phyloP scores from a whole-genome alignment of 1,140 invertebrate species.

The Brachionus angularis region DNA sequence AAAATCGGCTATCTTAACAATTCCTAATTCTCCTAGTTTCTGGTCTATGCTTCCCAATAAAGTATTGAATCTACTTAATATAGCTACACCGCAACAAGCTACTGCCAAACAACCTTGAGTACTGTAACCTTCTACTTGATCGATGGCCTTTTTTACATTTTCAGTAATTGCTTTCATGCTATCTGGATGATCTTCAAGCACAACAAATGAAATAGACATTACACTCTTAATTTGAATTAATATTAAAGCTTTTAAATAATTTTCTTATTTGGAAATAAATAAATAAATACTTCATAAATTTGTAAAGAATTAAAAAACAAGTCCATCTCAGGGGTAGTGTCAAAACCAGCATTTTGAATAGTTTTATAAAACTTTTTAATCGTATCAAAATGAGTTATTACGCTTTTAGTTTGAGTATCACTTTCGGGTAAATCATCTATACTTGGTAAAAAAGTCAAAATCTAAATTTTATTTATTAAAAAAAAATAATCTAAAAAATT shows the following conservation, averaged over 20 bases:
- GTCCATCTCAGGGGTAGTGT: slow-evolving; percentile 25
- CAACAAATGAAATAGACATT: slow-evolving; percentile 25
- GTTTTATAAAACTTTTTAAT: slow-evolving; percentile 33
- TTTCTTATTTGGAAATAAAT: background rate
- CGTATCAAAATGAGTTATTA: slow-evolving; percentile 37
- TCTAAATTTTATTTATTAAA: slow-evolving; percentile 4
- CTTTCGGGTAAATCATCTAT: slow-evolving; percentile 10
- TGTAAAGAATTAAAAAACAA: slow-evolving; percentile 43
- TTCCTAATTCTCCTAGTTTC: slow-evolving; percentile 37
- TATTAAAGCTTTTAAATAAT: background rate
- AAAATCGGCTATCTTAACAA: slow-evolving; percentile 33
- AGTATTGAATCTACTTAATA: slow-evolving; percentile 29
- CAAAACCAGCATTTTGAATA: slow-evolving; percentile 21
- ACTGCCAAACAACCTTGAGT: slow-evolving; percentile 1
- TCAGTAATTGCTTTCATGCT: slow-evolving; percentile 28
- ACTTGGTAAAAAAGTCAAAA: slow-evolving; percentile 36
- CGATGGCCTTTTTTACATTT: slow-evolving; percentile 17
- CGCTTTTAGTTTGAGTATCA: background rate
- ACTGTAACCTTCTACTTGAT: slow-evolving; percentile 11
- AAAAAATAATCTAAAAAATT: background rate
- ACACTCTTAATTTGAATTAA: background rate
- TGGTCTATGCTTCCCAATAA: slow-evolving; percentile 5
- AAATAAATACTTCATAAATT: slow-evolving; percentile 18
- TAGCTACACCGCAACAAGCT: slow-evolving; percentile 8
- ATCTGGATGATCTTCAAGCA: slow-evolving; percentile 35